Percentiles rank a stretch among this genome's conserved stretches.
Conservation (phyloP, 1,140 invertebrate genomes). For the Drosophila quadrilineata region DNA sequence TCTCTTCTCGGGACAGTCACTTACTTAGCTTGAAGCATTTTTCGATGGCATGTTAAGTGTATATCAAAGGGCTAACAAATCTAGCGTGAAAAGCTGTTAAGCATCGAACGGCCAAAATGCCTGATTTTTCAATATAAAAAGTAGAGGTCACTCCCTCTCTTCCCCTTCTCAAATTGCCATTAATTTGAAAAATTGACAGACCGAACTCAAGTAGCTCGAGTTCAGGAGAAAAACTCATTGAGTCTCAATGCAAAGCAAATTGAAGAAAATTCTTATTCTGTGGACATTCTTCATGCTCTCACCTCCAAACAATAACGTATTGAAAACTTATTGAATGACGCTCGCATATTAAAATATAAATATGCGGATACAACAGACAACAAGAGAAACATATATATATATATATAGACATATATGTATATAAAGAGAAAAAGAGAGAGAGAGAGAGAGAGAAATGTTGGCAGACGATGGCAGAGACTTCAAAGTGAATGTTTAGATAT, state of each 20-base stretch:
- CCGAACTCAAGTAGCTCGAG: slow-evolving; percentile 27
- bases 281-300: too few relatives aligned
- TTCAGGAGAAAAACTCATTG: too few relatives aligned
- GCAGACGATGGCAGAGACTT: too few relatives aligned
- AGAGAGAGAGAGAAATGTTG: not conserved
- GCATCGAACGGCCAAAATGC: not conserved
- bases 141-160: too few relatives aligned
- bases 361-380: slow-evolving; percentile 29
- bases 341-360: slow-evolving; percentile 57
- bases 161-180: slow-evolving; percentile 27
- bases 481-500: slow-evolving; percentile 41
- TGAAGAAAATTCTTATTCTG: slow-evolving; percentile 5
- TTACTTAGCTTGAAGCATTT: slow-evolving; percentile 3
- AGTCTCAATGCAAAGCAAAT: not conserved
- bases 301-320: slow-evolving; percentile 27
- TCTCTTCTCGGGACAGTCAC: not conserved
- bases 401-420: too few relatives aligned
- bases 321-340: slow-evolving; percentile 37
- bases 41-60: slow-evolving; percentile 14
- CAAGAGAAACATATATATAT: too few relatives aligned
- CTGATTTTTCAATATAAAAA: too few relatives aligned
- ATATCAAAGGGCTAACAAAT: slow-evolving; percentile 4
- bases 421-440: slow-evolving; percentile 8
- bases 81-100: slow-evolving; percentile 29
- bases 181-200: slow-evolving; percentile 50